Conservation (phyloP, 2,888 invertebrate genomes). For the Formica aserva region DNA sequence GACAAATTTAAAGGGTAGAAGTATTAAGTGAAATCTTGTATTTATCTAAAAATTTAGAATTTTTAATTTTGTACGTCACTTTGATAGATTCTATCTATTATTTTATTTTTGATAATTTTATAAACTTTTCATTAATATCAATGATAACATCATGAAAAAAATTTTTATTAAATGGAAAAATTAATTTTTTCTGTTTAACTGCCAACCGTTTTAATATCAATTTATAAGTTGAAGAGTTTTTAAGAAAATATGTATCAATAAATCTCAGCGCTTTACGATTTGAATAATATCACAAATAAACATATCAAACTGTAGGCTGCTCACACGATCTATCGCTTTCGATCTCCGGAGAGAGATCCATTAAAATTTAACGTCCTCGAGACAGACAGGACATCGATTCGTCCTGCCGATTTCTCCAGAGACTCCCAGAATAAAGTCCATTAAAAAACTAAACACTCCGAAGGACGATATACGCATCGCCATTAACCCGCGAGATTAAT, state of each 20-base stretch:
- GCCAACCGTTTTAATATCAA: not conserved
- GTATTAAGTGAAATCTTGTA: not conserved
- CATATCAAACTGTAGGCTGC: not conserved
- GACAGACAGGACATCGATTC: conserved; percentile 22
- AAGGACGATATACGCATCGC: conserved; percentile 39
- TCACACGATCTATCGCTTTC: not conserved
- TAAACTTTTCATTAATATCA: not conserved
- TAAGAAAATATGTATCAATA: no score
- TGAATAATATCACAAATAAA: not conserved
- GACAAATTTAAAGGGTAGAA: not conserved
- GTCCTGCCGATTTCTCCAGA: conserved; percentile 9
- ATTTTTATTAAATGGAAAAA: not conserved
- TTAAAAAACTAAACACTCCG: conserved; percentile 18
- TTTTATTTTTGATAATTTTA: not conserved
- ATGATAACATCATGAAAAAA: not conserved
- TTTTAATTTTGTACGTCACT: not conserved
- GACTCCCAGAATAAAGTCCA: not conserved
- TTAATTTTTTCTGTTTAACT: not conserved
- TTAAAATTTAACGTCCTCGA: conserved; percentile 51
- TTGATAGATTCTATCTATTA: not conserved
- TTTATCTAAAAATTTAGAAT: not conserved
- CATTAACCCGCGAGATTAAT: conserved; percentile 50
- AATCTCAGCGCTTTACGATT: not conserved
- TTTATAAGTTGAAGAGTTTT: not conserved
- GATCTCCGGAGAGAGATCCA: conserved; percentile 25